Conservation (phyloP, 2,113 vertebrate species). For the Rutilus rutilus region DNA sequence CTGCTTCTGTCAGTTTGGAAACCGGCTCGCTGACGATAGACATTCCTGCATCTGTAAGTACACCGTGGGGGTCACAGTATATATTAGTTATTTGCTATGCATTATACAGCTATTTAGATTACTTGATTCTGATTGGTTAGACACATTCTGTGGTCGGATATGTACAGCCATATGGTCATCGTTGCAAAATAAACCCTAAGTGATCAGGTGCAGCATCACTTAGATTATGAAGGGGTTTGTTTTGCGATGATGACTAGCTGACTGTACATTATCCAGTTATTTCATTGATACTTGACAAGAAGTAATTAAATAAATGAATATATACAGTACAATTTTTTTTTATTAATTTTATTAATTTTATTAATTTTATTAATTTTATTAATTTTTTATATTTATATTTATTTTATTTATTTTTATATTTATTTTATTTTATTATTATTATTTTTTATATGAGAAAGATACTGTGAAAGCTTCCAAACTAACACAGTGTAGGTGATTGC, state of each 20-base stretch:
- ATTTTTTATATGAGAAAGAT: neutral
- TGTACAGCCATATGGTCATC: neutral
- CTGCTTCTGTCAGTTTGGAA: slow-evolving; percentile 83
- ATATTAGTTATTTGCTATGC: neutral
- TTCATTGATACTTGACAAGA: neutral
- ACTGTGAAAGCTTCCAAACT: neutral
- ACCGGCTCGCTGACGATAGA: slow-evolving; percentile 83
- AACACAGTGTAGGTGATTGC: no score
- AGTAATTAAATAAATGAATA: neutral
- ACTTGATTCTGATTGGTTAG: neutral
- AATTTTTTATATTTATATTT: no score
- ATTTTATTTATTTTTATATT: neutral
- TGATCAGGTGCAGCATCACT: neutral
- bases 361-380: no score
- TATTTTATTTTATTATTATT: neutral
- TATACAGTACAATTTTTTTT: neutral
- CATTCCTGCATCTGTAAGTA: slow-evolving; percentile 84
- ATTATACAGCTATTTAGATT: neutral
- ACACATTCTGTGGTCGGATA: neutral
- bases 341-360: no score
- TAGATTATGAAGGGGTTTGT: neutral
- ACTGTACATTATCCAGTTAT: neutral
- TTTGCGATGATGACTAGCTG: neutral
- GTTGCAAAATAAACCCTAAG: neutral
- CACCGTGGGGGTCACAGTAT: neutral